Conservation (phyloP, 2,888 invertebrate genomes). For the Pollenia amentaria region DNA sequence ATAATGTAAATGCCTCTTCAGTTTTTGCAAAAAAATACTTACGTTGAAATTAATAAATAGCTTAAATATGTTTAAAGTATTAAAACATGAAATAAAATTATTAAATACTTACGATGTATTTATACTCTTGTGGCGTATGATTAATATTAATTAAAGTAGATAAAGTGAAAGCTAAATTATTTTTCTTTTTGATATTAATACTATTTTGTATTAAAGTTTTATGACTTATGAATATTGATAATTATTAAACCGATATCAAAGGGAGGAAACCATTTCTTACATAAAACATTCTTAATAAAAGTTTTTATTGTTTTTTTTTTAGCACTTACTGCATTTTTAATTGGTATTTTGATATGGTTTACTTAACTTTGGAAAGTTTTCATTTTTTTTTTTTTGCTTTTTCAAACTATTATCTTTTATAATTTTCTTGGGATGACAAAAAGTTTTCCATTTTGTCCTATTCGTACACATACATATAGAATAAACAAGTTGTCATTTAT, state of each 20-base stretch:
- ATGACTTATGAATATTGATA: no score
- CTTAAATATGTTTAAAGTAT: neutral
- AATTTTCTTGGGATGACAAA: neutral
- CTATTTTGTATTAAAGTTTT: no score
- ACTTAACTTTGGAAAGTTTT: conserved; percentile 41
- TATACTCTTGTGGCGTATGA: neutral
- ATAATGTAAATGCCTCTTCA: conserved; percentile 37
- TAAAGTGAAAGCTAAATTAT: no score
- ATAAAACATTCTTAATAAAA: neutral
- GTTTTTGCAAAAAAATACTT: conserved; percentile 8
- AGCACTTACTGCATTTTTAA: conserved; percentile 58
- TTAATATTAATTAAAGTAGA: neutral
- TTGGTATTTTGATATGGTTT: conserved; percentile 68
- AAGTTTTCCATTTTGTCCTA: neutral
- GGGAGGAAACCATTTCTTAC: neutral
- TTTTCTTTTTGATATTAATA: no score
- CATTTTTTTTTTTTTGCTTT: neutral
- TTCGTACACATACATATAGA: neutral
- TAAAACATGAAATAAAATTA: neutral
- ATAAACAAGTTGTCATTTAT: conserved; percentile 25
- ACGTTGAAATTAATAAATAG: no score
- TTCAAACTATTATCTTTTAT: neutral
- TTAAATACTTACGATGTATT: neutral
- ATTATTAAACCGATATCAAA: conserved; percentile 7
- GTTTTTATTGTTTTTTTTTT: conserved; percentile 25